Evolutionary conservation across 2,888 invertebrate genomes (phyloP), one percentile per base, ranked within the genome.

Genomic region (Callyntrura sp.): DNA sequence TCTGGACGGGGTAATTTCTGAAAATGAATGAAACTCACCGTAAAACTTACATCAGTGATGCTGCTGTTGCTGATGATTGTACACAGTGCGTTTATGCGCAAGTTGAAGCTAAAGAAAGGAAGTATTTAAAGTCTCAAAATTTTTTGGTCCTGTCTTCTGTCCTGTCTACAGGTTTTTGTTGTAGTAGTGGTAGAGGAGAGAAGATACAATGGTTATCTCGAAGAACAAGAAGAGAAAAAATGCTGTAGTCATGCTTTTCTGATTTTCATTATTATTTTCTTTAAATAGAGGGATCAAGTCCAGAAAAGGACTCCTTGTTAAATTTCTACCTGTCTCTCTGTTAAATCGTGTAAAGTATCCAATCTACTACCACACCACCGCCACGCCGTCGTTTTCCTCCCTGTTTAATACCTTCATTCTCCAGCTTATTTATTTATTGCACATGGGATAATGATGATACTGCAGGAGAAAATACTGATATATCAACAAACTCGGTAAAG

Each of bases 251-350:
- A 81, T 87, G 35, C 62, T 60, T 51, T 65, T 57, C 28, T 81
- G 87, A 70, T 87, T 87, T n/a, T 87, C 87, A 81, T 87, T 86
- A 79, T 86, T 78, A n/a, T n/a, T n/a, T n/a, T n/a, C n/a, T n/a
- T 86, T 78, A 78, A 78, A 62, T 78, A 78, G 78, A 79, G 51
- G 51, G 86, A 87, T 86, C 78, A 51, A 65, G 43, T 60, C 76
- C 35, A 78, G 45, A 85, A 68, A 87, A 81, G 28, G 68, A 43
- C 68, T 68, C 23, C 78, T 68, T 57, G 25, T 48, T 76, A 76
- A 76, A 76, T 76, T 35, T 70, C 45, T 43, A 43, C 35, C 43
- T 70, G 6, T 43, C 70, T 70, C 23, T 70, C 43, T 70, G n/a
- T 43, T 43, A 70, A 70, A 43, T 70, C 45, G 43, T 70, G 35